Evolutionary conservation across 2,797 vertebrate species (phyloP).

Genomic region (Neosilurus mollespiculum): DNA sequence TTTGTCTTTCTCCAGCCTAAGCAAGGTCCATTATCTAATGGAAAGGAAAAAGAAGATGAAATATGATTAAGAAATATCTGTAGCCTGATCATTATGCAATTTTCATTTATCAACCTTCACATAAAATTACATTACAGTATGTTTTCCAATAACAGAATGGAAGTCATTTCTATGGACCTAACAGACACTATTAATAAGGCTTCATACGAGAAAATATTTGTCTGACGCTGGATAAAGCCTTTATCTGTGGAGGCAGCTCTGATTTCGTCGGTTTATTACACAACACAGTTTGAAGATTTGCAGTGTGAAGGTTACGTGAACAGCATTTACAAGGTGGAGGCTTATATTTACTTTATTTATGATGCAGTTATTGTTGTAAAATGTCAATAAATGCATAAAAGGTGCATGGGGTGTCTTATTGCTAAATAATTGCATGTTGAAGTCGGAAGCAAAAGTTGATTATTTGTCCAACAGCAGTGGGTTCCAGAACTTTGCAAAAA

Average conservation of each 20-base stretch:
- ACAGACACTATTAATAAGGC: background rate
- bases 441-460: no score
- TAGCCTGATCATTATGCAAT: background rate
- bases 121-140: background rate
- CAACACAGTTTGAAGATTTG: background rate
- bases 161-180: background rate
- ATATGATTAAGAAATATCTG: background rate
- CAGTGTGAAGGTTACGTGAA: background rate
- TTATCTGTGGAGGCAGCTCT: background rate
- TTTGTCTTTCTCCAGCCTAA: slow-evolving; percentile 88
- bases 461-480: no score
- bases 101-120: background rate
- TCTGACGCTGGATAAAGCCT: background rate
- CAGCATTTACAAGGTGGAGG: background rate
- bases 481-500: no score
- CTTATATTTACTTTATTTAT: background rate
- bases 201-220: background rate
- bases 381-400: background rate
- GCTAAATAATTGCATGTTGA: no score
- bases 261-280: background rate
- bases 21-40: slow-evolving; percentile 86
- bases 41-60: background rate
- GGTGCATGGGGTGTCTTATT: no score
- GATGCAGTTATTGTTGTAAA: background rate
- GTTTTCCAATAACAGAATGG: background rate